Evolutionary conservation across 2,113 vertebrate genomes (phyloP), one percentile per base, ranked within the genome.

Genomic region (Gymnogyps californianus): DNA sequence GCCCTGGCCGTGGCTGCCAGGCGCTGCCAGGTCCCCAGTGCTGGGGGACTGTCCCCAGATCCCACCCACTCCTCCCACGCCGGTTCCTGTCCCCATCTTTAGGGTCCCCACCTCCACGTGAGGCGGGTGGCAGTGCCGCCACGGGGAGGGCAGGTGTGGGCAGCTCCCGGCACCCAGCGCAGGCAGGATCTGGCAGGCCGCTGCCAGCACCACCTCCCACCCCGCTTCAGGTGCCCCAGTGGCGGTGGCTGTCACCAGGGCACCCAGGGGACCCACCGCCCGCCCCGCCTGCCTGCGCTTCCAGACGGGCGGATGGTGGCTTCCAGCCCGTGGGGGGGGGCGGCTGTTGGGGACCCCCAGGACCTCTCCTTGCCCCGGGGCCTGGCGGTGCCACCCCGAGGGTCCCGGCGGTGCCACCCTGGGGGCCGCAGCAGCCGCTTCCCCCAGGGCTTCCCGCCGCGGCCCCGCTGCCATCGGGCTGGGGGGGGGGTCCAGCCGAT

Each of bases 31-130:
- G 61, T 36, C 18, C 42, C 42, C 19, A 2, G 10, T 4, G 47
- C 12, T 7, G 31, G 46, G 16, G 29, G 3, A 2, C 32, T 10
- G 57, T 13, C 42, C 38, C 11, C 51, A 6, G 20, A 7, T 24
- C 58, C 59, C 85, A 2, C 0, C 4, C 51, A 6, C 3, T 8
- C 29, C 9, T 78, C 47, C n/a, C 6, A 5, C 11, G 7, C 47
- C 3, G 8, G 8, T 14, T 24, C 44, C 58, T 22, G 8, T 10
- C 38, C 54, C 40, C 46, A 9, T 36, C 54, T 29, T 2, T 22
- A 10, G 64, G 42, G 38, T 66, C 61, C 51, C 40, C 77, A 19
- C 16, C 31, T 8, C 40, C 55, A 12, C 25, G 10, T 11, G 5
- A 21, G 26, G 44, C 21, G 5, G 42, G n/a, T 32, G 57, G 57